Percentiles rank a stretch among this genome's conserved stretches.
These are phyloP conservation scores for Drosophila nigrodunni DNA, from an alignment of 1,140 invertebrate genomes.

Conservation along the genomic window DNA sequence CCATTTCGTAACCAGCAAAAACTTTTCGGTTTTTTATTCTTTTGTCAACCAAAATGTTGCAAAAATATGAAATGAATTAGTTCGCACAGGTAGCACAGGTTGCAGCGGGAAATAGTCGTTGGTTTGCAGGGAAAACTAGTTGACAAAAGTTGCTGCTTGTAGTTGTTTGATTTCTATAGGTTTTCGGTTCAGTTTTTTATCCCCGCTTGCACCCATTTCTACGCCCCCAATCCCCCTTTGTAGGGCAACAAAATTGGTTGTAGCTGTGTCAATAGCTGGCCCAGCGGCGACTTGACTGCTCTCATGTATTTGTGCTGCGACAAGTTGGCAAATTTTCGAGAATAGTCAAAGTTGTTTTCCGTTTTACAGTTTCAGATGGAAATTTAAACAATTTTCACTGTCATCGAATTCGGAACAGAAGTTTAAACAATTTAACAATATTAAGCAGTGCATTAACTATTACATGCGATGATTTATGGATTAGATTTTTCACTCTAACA, in stretches of 20 bases:
- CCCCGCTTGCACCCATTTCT: not conserved
- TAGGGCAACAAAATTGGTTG: not conserved
- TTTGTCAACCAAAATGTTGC: slow-evolving; percentile 64
- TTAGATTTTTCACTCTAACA: too few species aligned
- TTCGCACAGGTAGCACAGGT: slow-evolving; percentile 10
- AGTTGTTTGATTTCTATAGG: slow-evolving; percentile 71
- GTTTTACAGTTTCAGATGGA: too few species aligned
- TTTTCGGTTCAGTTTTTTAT: slow-evolving; percentile 8
- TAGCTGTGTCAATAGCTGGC: slow-evolving; percentile 8
- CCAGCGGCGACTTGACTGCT: slow-evolving; percentile 22
- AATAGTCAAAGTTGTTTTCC: not conserved
- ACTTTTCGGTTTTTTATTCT: slow-evolving; percentile 51
- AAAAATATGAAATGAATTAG: slow-evolving; percentile 81
- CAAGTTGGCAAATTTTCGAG: slow-evolving; percentile 2
- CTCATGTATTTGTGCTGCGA: slow-evolving; percentile 1
- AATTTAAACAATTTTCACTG: too few species aligned
- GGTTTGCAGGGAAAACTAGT: slow-evolving; percentile 5
- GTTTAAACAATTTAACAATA: too few species aligned
- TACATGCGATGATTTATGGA: too few species aligned
- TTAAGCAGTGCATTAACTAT: too few species aligned
- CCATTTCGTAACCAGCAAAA: slow-evolving; percentile 37
- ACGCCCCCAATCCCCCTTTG: not conserved
- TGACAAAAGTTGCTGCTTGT: slow-evolving; percentile 69
- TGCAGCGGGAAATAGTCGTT: not conserved
- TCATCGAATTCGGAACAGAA: too few species aligned